These are phyloP conservation scores for Lacerta viridis DNA, from an alignment of 2,797 vertebrate genomes.

Conservation along the genomic window DNA sequence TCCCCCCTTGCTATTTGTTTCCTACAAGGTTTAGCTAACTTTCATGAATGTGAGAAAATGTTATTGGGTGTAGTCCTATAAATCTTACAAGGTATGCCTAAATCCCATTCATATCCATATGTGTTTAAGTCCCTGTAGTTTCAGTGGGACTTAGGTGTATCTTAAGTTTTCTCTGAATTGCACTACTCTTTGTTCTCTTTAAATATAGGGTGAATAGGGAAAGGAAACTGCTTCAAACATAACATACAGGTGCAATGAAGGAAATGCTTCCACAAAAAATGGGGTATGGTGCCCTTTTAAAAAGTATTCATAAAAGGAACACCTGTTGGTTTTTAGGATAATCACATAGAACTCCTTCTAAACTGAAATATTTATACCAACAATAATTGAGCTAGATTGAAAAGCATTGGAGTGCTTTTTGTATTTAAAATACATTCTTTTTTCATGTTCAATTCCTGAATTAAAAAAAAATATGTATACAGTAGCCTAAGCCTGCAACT, in stretches of 20 bases:
- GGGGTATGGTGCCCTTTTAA: background rate
- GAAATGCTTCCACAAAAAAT: background rate
- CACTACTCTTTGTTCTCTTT: background rate
- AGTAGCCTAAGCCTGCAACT: too few species aligned
- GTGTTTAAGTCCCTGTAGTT: background rate
- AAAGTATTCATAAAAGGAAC: background rate
- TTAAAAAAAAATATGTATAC: background rate
- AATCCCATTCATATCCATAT: background rate
- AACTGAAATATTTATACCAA: background rate
- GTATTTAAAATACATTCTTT: background rate
- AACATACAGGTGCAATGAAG: background rate
- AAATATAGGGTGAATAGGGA: background rate
- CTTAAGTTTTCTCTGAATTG: conserved; percentile 1
- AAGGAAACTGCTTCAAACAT: background rate
- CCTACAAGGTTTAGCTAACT: background rate
- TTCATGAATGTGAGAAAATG: background rate
- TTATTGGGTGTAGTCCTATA: background rate
- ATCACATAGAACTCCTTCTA: background rate
- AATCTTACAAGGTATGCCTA: conserved; percentile 6
- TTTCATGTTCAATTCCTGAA: background rate
- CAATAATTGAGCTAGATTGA: background rate
- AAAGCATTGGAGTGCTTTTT: background rate
- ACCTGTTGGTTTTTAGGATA: background rate
- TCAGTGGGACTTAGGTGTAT: background rate
- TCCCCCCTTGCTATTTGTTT: background rate